Evolutionary conservation across 2,113 vertebrate genomes (phyloP), one percentile per base, ranked within the genome.

Genomic region (Leucopsar rothschildi): DNA sequence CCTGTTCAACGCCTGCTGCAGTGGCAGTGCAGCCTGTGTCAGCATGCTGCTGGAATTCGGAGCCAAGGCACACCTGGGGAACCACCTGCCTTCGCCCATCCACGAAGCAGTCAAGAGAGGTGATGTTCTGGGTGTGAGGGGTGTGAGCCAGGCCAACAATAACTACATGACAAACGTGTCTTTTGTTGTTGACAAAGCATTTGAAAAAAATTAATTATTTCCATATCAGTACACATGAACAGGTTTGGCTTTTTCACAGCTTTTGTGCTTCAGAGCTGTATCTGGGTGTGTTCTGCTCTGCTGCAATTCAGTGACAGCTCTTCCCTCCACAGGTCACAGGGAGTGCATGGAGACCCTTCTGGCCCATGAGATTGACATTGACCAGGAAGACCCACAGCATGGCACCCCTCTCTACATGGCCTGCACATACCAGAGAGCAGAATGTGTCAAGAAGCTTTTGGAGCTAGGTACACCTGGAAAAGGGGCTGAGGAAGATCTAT

Each of bases 281-380:
- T 9, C 31, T 56, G 73, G n/a, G 37, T 72, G 44, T 81, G 44
- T 63, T 60, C 61, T 69, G 31, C 72, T 65, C 49, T 53, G n/a
- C 40, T 52, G 40, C 24, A 12, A 9, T 45, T 59, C 69, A 47
- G 37, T 47, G 91, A 17, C 5, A 2, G 60, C 44, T 89, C 40
- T 79, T 90, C 33, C 92, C 64, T 68, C 22, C 53, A 61, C 95
- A 99, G 99, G 98, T 95, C 98, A 99, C 97, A 98, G 96, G 87
- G 98, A 98, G 45, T 99, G 99, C 96, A 98, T 99, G 98, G 98
- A 99, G 94, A 97, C 99, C 95, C 98, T 99, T 61, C 94, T 99
- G 95, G 97, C 98, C 31, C 97, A 97, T 39, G 98, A 98, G 22
- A 98, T 98, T 78, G 97, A 98, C 66, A 97, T 99, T 80, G 98